phyloP scores from a whole-genome alignment of 2,888 invertebrate species.

The Sarcophaga subvicina region DNA sequence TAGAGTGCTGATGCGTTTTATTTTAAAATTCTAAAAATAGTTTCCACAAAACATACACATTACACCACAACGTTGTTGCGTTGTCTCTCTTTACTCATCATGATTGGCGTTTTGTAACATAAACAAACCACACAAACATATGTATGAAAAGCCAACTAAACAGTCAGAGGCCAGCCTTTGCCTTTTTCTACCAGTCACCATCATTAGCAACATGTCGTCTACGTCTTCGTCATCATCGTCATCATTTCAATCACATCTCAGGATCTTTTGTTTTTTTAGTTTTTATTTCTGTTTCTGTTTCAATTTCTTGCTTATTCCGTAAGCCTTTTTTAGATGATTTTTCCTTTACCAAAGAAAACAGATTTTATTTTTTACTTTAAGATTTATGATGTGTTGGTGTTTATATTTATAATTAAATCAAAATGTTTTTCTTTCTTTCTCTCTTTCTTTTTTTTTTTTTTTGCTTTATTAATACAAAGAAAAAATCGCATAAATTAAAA shows the following conservation, averaged over 20 bases:
- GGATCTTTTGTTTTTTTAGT: neutral
- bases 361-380: constrained; percentile 27
- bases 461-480: neutral
- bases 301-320: neutral
- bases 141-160: constrained; percentile 17
- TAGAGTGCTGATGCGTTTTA: constrained; percentile 17
- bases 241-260: constrained; percentile 46
- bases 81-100: no score
- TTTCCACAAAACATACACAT: constrained; percentile 20
- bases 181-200: constrained; percentile 22
- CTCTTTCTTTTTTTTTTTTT: no score
- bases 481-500: constrained; percentile 21
- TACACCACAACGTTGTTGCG: neutral
- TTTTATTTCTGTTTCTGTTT: neutral
- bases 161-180: no score
- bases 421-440: constrained; percentile 3
- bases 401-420: constrained; percentile 42
- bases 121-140: neutral
- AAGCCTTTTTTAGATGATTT: constrained; percentile 26
- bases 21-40: constrained; percentile 53
- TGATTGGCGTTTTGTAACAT: constrained; percentile 11
- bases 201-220: neutral
- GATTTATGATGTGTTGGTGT: constrained; percentile 56
- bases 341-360: neutral
- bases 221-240: constrained; percentile 4